Base-by-base conservation (phyloP, 2,113 vertebrate genomes). In the Catharus fuscescens region DNA sequence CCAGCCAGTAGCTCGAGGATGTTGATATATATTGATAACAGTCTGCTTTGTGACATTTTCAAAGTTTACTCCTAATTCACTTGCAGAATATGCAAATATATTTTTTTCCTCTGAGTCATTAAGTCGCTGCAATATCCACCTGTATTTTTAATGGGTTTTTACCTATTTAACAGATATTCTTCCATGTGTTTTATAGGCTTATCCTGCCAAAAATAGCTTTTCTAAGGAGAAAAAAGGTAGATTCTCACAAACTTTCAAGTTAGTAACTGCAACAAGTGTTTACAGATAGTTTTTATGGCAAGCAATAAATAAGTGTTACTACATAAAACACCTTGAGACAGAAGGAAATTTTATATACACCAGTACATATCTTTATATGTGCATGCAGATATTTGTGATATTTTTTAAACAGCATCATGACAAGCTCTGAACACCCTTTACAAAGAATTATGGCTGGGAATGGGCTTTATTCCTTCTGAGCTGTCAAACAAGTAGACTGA, bases 21-120 rank as follows among this genome's bases (percentile, higher is more conserved):
- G 94, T 97, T 98, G 97, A 97, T 98, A 97, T 96, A 97, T 97
- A 97, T 96, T 96, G 97, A 97, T 97, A 97, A 97, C 91, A 97
- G 95, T 96, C 95, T 96, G 92, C 92, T 96, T 95, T 80, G 91
- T 98, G 97, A 96, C 97, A 98, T 98, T 98, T 97, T 47, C 70
- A 97, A 98, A 98, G 93, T 97, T 97, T 97, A 95, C 92, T 94
- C 93, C 96, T 97, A 94, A 97, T 97, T 97, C 95, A 93, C 95
- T 97, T 83, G 87, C 59, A 85, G 91, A 96, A 93, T 84, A 96
- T 91, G 95, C 96, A 97, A 93, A 91, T 90, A 60, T 25, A n/a
- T 21, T 84, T 86, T 88, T 84, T 14, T 21, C 21, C 70, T 92
- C 54, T 42, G 26, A 91, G 57, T 95, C 69, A 54, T 94, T 86